Conservation (phyloP, 2,797 vertebrate species). For the Alectoris magna region DNA sequence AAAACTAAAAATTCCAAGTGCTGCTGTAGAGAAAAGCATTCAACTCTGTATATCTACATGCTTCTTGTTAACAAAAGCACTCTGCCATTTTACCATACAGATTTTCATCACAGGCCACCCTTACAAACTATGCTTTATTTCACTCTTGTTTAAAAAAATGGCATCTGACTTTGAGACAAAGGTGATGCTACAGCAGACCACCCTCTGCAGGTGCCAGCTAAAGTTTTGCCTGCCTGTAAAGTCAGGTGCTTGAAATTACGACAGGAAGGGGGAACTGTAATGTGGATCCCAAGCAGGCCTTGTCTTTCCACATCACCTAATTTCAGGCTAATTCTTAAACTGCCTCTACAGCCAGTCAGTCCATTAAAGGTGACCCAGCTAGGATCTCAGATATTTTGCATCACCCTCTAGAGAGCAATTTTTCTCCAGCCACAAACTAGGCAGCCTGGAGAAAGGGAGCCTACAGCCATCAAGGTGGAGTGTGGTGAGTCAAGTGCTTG, state of each 20-base stretch:
- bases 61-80: background rate
- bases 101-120: background rate
- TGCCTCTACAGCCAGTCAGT: background rate
- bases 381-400: background rate
- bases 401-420: background rate
- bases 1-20: background rate
- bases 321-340: background rate
- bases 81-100: background rate
- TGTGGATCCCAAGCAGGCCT: background rate
- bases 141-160: background rate
- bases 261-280: background rate
- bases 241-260: background rate
- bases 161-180: background rate
- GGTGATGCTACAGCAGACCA: background rate
- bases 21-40: background rate
- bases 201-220: background rate
- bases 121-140: background rate
- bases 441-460: background rate
- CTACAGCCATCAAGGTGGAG: background rate
- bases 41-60: background rate
- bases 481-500: rapidly evolving
- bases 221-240: background rate
- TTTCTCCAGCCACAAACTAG: background rate
- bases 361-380: background rate
- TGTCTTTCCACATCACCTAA: background rate